Base-by-base conservation (phyloP, 2,888 invertebrate genomes). In the Caenorhabditis afra region DNA sequence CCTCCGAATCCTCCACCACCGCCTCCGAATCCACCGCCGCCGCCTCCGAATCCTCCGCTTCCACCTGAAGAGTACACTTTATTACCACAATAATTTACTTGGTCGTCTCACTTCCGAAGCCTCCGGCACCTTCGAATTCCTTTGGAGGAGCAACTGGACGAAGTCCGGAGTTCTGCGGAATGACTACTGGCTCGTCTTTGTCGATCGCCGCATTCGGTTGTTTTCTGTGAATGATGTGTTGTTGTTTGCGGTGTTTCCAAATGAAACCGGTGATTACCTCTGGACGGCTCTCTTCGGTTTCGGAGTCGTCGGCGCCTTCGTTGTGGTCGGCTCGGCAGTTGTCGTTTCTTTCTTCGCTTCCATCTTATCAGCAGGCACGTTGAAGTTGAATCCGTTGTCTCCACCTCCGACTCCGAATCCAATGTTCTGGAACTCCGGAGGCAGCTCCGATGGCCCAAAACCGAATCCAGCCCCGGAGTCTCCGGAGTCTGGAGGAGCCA, bases 91-190 rank as follows among this genome's bases (percentile, higher is more conserved):
- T 7, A n/a, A n/a, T n/a, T n/a, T n/a, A n/a, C 7, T 29, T 29
- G 29, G 7, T 53, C 44, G 23, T n/a, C 75, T 67, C 70, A 65
- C 78, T 78, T 49, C 81, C 80, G 20, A 79, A 76, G 18, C 82
- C 81, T 14, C 74, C 81, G 4, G 75, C 66, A 53, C 74, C 85
- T 3, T 64, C 57, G 68, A 89, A 89, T 59, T 89, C 89, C 65
- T 85, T 87, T n/a, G 89, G 89, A 53, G 89, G 89, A 4, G 86
- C 76, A 35, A 87, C 88, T 18, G 89, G 86, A 22, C 89, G 83
- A 3, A 89, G 85, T 10, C 89, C 89, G 5, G 89, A 89, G 66
- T 89, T 88, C 64, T 88, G 86, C 52, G 89, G 89, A 39, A 89
- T 88, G 22, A 88, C 82, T 14, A 58, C 81, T 3, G 70, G 58